phyloP scores from a whole-genome alignment of 1,140 invertebrate species.

The Colletes latitarsis region DNA sequence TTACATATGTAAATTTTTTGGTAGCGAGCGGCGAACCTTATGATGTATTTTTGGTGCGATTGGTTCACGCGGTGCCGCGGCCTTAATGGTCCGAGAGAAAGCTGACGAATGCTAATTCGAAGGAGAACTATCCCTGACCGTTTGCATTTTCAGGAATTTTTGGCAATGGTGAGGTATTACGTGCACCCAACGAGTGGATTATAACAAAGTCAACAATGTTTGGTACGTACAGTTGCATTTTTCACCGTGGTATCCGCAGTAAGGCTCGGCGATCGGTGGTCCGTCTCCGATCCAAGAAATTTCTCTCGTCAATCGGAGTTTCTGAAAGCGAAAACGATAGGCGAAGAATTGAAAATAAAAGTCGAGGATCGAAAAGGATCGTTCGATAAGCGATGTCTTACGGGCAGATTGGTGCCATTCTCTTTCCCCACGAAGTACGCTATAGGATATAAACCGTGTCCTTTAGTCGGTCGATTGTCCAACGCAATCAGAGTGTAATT shows the following conservation, averaged over 20 bases:
- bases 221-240: conserved; percentile 90
- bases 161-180: too few species aligned
- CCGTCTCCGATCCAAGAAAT: conserved; percentile 90
- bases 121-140: not conserved
- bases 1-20: conserved; percentile 43
- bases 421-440: conserved; percentile 84
- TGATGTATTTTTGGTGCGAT: conserved; percentile 15
- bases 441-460: conserved; percentile 88
- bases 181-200: too few species aligned
- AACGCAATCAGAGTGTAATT: conserved; percentile 95
- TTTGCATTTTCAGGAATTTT: not conserved
- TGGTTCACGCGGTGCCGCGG: not conserved
- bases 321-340: conserved; percentile 80
- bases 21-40: conserved; percentile 9
- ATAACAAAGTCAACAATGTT: not conserved
- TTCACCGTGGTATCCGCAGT: conserved; percentile 95
- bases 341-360: not conserved
- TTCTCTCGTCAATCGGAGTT: conserved; percentile 84
- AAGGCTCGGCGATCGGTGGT: conserved; percentile 94
- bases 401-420: conserved; percentile 81
- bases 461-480: conserved; percentile 78
- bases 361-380: not conserved
- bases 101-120: conserved; percentile 29
- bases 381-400: conserved; percentile 71
- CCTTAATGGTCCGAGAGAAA: conserved; percentile 23